Evolutionary conservation across 2,888 invertebrate genomes (phyloP).

Genomic region (Geotrupes spiniger): DNA sequence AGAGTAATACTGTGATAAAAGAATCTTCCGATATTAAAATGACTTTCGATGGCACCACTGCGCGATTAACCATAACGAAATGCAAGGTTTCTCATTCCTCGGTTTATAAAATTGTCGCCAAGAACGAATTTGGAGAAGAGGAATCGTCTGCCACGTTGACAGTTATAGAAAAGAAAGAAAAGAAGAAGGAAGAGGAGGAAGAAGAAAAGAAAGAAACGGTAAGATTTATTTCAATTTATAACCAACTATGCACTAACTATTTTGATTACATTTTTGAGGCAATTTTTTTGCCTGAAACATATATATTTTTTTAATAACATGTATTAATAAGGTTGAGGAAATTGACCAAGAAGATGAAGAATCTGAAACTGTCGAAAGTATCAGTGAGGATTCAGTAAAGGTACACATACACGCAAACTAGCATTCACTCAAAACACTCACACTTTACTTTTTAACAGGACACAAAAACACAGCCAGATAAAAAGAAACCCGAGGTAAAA

Average conservation of each 20-base stretch:
- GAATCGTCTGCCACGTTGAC: conserved; percentile 83
- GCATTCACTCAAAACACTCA: conserved; percentile 6
- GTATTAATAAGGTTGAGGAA: conserved; percentile 25
- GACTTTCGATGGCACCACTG: conserved; percentile 79
- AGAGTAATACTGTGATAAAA: conserved; percentile 72
- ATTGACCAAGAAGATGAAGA: conserved; percentile 32
- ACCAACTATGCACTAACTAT: neutral
- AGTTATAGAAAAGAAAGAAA: conserved; percentile 59
- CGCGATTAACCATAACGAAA: conserved; percentile 73
- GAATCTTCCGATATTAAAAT: conserved; percentile 75
- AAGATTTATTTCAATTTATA: neutral
- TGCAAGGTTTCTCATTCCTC: conserved; percentile 74
- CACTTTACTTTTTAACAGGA: conserved; percentile 24
- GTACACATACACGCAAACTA: conserved; percentile 21
- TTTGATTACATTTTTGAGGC: neutral
- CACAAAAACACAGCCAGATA: conserved; percentile 10
- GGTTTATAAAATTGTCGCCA: conserved; percentile 80
- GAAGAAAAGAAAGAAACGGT: conserved; percentile 32
- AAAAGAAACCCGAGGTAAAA: conserved; percentile 24
- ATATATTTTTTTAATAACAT: conserved; percentile 7
- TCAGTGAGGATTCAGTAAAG: conserved; percentile 23
- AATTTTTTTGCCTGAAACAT: conserved; percentile 7
- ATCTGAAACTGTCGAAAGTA: conserved; percentile 28
- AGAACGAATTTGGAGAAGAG: conserved; percentile 89
- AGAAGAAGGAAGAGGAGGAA: conserved; percentile 42